A percentile compares a stretch with the other conserved stretches of the same genome.
phyloP scores from a whole-genome alignment of 2,113 vertebrate species.

The Myotis lucifugus region DNA sequence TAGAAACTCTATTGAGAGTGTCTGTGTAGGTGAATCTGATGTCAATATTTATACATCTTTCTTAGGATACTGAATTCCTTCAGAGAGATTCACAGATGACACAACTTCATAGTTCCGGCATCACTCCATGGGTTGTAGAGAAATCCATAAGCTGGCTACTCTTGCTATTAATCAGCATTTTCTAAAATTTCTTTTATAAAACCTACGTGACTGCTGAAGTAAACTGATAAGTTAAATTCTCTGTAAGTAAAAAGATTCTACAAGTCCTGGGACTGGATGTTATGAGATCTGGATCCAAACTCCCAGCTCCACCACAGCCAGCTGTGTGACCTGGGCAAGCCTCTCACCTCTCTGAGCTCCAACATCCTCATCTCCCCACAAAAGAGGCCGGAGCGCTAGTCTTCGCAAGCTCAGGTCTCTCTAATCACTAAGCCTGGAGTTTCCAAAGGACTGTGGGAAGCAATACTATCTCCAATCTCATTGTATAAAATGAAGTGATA shows the following conservation, averaged over 20 bases:
- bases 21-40: neutral
- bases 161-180: slow-evolving; percentile 18
- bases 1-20: neutral
- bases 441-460: neutral
- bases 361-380: neutral
- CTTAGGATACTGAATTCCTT: neutral
- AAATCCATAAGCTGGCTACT: neutral
- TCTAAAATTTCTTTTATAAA: neutral
- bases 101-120: neutral
- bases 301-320: neutral
- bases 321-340: neutral
- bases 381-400: neutral
- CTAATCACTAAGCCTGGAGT: neutral
- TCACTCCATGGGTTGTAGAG: neutral
- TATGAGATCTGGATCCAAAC: neutral
- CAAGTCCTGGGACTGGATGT: neutral
- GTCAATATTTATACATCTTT: neutral
- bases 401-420: neutral
- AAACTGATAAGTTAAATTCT: neutral
- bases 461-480: neutral
- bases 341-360: neutral
- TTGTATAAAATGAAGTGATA: neutral
- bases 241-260: neutral
- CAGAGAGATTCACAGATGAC: neutral
- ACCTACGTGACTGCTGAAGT: neutral